phyloP scores from a whole-genome alignment of 2,113 vertebrate genomes.

The Forbesichthys agassizii region DNA sequence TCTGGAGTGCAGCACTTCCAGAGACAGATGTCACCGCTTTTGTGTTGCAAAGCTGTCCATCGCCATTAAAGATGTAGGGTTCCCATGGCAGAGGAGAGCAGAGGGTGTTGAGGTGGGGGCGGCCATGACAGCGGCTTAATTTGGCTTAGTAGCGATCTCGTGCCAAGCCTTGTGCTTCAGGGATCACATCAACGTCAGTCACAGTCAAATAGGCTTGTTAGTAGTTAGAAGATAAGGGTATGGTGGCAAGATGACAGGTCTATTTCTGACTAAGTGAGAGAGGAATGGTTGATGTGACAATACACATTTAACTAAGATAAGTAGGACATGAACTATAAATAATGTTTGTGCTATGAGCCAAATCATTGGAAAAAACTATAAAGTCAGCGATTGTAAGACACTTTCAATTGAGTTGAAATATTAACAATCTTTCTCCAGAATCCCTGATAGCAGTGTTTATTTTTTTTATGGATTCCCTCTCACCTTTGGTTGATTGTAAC shows the following conservation, averaged over 20 bases:
- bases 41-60: conserved; percentile 71
- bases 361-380: too few species aligned
- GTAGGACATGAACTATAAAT: conserved; percentile 13
- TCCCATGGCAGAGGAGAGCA: conserved; percentile 73
- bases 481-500: neutral
- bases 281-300: conserved; percentile 34
- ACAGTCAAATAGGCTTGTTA: conserved; percentile 75
- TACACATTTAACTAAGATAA: conserved; percentile 37
- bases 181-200: conserved; percentile 76
- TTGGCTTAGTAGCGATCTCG: conserved; percentile 71
- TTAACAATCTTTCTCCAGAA: too few species aligned
- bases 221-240: conserved; percentile 67
- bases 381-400: too few species aligned
- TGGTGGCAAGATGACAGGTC: conserved; percentile 62
- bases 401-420: too few species aligned
- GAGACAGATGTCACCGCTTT: conserved; percentile 81
- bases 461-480: too few species aligned
- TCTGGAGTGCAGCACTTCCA: conserved; percentile 73
- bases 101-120: conserved; percentile 56
- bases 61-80: conserved; percentile 81
- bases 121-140: conserved; percentile 77
- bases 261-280: conserved; percentile 66
- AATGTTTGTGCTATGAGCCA: too few species aligned
- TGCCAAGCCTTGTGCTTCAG: conserved; percentile 74
- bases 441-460: too few species aligned